Base-by-base conservation (phyloP, 2,113 vertebrate species). In the Antidorcas marsupialis region DNA sequence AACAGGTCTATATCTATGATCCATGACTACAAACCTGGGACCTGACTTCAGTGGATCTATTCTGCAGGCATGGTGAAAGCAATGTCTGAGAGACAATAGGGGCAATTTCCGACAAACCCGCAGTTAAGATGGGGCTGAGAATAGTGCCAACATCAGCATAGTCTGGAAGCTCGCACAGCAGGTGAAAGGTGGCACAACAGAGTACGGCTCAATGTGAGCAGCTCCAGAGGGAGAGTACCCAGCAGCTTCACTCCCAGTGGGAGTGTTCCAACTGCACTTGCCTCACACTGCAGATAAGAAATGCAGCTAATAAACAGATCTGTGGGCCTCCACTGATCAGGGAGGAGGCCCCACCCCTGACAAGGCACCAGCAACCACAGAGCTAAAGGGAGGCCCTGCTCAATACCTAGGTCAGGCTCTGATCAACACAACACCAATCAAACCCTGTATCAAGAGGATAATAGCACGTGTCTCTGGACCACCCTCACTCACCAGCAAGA, bases 101-200 rank as follows among this genome's bases (percentile, higher is more conserved):
- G 67, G n/a, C 67, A 71, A 71, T 71, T 71, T 71, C n/a, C 0
- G 1, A 71, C n/a, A 39, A 39, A 6, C 36, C 10, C 0, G 0
- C n/a, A 71, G 19, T 71, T 71, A 39, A 6, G 19, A 71, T 13
- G 67, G 67, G 67, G 67, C n/a, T 23, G n/a, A 71, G 67, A 6
- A 71, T 3, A 39, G 19, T 39, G 67, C n/a, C 67, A 71, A 23
- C 19, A 39, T 71, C 67, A 71, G 19, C n/a, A 12, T 13, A 71
- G 17, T 71, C n/a, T 71, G n/a, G n/a, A 71, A 71, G n/a, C 67
- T 71, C 12, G 5, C 10, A 23, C 67, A 39, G 39, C 67, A 71
- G 67, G n/a, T 71, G n/a, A 39, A 23, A 39, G 67, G 19, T 71
- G n/a, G 23, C 19, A 23, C 10, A 39, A 12, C 10, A 23, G 64